Conservation (phyloP, 2,888 invertebrate species). For the Bimastos eiseni region DNA sequence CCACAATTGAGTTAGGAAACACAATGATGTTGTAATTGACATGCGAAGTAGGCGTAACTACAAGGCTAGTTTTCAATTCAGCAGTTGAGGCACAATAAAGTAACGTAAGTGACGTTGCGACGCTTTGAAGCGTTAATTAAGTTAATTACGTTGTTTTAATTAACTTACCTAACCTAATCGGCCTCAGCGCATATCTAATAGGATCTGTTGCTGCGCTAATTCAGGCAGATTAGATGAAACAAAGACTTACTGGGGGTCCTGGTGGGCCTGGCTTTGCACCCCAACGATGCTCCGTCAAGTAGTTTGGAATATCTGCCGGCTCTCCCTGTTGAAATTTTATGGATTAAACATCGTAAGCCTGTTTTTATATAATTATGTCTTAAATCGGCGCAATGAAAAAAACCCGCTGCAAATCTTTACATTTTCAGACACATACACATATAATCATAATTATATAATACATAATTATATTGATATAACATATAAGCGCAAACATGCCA, state of each 20-base stretch:
- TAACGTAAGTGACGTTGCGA: background rate
- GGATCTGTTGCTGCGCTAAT: background rate
- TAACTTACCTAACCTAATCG: too few species aligned
- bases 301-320: constrained; percentile 19
- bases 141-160: background rate
- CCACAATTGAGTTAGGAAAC: too few species aligned
- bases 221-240: background rate
- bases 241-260: constrained; percentile 22
- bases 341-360: background rate
- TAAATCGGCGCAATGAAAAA: background rate
- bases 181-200: too few species aligned
- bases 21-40: too few species aligned
- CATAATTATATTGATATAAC: too few species aligned
- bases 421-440: too few species aligned
- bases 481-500: too few species aligned
- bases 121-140: background rate
- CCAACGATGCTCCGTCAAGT: constrained; percentile 16
- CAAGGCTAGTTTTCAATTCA: too few species aligned
- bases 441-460: too few species aligned
- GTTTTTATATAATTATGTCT: background rate
- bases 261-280: constrained; percentile 19
- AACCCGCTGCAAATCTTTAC: too few species aligned
- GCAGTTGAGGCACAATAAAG: background rate
- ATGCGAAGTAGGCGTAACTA: too few species aligned
- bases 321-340: background rate